These are phyloP conservation scores for Latrodectus elegans DNA, from an alignment of 2,888 invertebrate genomes.

Conservation along the genomic window DNA sequence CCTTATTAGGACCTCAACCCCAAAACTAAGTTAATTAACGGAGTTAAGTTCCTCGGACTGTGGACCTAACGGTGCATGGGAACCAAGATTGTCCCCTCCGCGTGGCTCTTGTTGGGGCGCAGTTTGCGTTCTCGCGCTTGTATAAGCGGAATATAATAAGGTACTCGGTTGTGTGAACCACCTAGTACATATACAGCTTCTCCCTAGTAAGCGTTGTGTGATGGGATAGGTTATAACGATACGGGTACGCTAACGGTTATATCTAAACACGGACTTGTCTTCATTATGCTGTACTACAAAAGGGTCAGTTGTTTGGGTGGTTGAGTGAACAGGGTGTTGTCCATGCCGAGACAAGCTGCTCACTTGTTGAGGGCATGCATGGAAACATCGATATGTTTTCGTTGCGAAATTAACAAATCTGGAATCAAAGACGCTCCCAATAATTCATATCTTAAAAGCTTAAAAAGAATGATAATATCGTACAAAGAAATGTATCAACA, in stretches of 20 bases:
- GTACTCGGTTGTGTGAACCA: slow-evolving; percentile 4
- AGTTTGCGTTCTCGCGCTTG: slow-evolving; percentile 44
- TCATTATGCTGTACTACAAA: neutral
- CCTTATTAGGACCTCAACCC: slow-evolving; percentile 59
- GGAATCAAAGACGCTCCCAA: too few relatives aligned
- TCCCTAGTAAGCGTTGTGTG: slow-evolving; percentile 49
- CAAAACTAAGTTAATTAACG: slow-evolving; percentile 69
- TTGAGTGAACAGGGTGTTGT: slow-evolving; percentile 23
- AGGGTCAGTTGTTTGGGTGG: slow-evolving; percentile 27
- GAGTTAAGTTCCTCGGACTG: slow-evolving; percentile 46
- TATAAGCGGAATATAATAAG: slow-evolving; percentile 64
- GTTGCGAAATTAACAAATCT: too few relatives aligned
- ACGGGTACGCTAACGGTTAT: slow-evolving; percentile 18
- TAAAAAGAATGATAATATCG: too few relatives aligned
- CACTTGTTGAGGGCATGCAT: slow-evolving; percentile 11
- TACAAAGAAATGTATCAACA: too few relatives aligned
- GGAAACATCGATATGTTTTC: too few relatives aligned
- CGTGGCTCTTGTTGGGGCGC: neutral
- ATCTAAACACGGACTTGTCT: neutral
- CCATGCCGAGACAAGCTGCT: slow-evolving; percentile 15
- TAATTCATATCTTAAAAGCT: too few relatives aligned
- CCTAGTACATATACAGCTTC: slow-evolving; percentile 10
- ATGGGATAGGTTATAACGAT: slow-evolving; percentile 39
- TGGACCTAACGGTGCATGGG: slow-evolving; percentile 59
- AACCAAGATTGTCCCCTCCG: slow-evolving; percentile 47